Evolutionary conservation across 2,888 invertebrate species (phyloP).

Genomic region (Branchellion lobata): DNA sequence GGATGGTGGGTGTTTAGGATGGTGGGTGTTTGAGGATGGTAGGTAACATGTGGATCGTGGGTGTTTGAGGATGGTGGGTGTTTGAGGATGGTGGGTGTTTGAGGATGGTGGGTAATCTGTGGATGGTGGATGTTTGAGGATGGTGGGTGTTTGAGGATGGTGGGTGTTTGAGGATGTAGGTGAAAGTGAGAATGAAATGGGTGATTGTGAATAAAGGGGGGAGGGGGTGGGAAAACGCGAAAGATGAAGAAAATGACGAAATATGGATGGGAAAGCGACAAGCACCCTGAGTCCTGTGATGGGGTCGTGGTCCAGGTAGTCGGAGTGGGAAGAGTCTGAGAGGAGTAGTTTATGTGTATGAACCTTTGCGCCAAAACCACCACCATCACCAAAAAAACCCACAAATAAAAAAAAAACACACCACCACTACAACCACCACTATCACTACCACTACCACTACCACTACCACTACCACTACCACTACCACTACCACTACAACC

Average conservation of each 20-base stretch:
- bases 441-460: too few species aligned
- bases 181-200: not conserved
- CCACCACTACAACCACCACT: too few species aligned
- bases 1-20: too few species aligned
- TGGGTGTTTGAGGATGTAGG: not conserved
- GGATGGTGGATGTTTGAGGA: not conserved
- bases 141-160: not conserved
- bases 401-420: slow-evolving; percentile 69
- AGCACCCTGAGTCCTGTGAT: slow-evolving; percentile 45
- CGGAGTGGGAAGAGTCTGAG: slow-evolving; percentile 51
- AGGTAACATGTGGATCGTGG: not conserved
- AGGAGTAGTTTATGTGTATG: too few species aligned
- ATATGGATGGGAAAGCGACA: not conserved
- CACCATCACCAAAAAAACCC: too few species aligned
- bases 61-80: not conserved
- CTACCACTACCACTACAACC: too few species aligned
- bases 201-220: not conserved
- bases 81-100: not conserved
- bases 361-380: too few species aligned
- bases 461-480: too few species aligned
- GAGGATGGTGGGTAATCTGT: too few species aligned
- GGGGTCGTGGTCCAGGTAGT: slow-evolving; percentile 47
- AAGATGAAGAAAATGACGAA: not conserved
- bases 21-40: not conserved
- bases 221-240: not conserved